Base-by-base conservation (phyloP, 2,888 invertebrate genomes). In the Empis stercorea region DNA sequence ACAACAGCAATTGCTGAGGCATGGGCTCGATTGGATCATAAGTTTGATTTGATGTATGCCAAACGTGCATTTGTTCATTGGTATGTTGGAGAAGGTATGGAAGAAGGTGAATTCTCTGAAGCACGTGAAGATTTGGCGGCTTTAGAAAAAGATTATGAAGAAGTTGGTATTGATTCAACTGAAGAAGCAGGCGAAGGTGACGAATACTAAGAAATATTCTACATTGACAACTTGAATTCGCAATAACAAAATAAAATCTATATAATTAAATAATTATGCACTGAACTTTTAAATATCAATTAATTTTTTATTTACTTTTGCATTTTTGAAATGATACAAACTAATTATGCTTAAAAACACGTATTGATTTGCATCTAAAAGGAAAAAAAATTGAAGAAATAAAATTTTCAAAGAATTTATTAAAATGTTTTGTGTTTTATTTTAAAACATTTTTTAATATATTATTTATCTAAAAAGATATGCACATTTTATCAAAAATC, bases 1-100 rank as follows among this genome's bases (percentile, higher is more conserved):
- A 95, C 93, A 43, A 95, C 94, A 1, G 93, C 94, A 54, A 94
- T 95, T 61, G 93, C 92, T 4, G 93, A 94, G 66, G 94, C 94
- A 30, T 95, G 94, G 94, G 92, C 91, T 46, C 80, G 89, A 57
- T 74, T 95, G 50, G 89, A 94, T 71, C 88, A 88, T 70, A 95
- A 95, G 67, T 93, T 95, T 66, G 94, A 95, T 71, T 71, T 95
- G 59, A 94, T 95, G 92, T 95, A 91, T 71, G 87, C 92, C 36
- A 94, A 94, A 71, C 79, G 93, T 51, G 94, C 94, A 4, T 95
- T 95, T 66, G 92, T 95, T 15, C 94, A 95, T 71, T 95, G 95
- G 95, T 86, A 87, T 64, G 84, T 86, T 0, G 83, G 84, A 7
- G 87, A 87, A 65, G 88, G 89, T 53, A 89, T 91, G 83, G 86